phyloP scores from a whole-genome alignment of 2,113 vertebrate genomes.

The Budorcas taxicolor region DNA sequence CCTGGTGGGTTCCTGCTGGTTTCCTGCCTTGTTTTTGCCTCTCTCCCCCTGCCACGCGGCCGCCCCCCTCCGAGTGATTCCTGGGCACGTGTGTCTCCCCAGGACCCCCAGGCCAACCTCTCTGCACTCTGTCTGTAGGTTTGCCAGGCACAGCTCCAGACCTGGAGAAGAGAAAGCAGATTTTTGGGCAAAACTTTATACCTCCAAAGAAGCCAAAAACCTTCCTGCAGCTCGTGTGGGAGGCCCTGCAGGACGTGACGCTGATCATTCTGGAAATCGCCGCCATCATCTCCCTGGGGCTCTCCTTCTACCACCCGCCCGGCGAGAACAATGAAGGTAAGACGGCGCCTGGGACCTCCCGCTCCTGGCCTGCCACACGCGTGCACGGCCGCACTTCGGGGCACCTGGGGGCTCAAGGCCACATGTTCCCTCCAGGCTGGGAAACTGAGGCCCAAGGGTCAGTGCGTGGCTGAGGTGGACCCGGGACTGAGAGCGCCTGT shows the following conservation, averaged over 20 bases:
- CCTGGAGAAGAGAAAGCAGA: constrained; percentile 95
- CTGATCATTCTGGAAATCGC: constrained; percentile 98
- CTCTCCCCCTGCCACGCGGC: neutral
- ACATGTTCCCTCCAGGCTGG: neutral
- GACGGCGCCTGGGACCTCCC: accelerated
- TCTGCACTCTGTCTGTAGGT: constrained; percentile 79
- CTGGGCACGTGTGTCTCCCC: accelerated
- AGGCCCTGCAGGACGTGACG: constrained; percentile 98
- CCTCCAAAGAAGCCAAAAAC: constrained; percentile 99
- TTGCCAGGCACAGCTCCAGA: constrained; percentile 89
- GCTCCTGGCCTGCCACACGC: accelerated
- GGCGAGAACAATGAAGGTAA: constrained; percentile 89
- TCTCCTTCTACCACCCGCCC: constrained; percentile 97
- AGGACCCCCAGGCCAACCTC: neutral
- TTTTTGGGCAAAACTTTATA: constrained; percentile 97
- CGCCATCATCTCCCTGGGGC: constrained; percentile 96
- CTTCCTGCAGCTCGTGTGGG: constrained; percentile 99
- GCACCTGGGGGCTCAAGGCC: accelerated
- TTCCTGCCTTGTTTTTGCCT: neutral
- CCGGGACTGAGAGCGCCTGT: accelerated
- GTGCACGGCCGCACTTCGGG: accelerated
- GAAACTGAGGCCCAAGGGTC: neutral
- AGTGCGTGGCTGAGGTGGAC: neutral
- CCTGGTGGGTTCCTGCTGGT: neutral
- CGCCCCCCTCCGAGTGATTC: neutral